Evolutionary conservation across 1,140 invertebrate species (phyloP).

Genomic region (Contarinia nasturtii): DNA sequence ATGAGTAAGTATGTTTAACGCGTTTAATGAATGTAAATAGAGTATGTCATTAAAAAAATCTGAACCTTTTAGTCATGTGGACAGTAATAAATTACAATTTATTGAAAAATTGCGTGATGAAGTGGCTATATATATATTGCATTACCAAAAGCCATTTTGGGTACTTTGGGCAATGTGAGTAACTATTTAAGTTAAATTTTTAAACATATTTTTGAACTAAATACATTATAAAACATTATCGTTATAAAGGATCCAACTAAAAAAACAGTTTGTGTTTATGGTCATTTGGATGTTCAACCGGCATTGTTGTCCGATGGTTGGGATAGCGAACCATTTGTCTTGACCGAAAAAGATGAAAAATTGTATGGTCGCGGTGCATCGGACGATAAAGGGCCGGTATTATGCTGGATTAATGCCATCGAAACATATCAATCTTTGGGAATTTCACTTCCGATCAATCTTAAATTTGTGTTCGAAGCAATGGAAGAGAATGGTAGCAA

Average conservation of each 20-base stretch:
- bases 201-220: too few species aligned
- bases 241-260: slow-evolving; percentile 49
- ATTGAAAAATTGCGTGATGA: slow-evolving; percentile 65
- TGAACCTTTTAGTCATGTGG: slow-evolving; percentile 40
- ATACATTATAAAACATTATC: too few species aligned
- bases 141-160: slow-evolving; percentile 80
- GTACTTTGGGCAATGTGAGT: slow-evolving; percentile 49
- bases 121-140: slow-evolving; percentile 66
- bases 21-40: too few species aligned
- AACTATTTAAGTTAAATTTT: too few species aligned
- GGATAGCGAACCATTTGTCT: slow-evolving; percentile 84
- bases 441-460: slow-evolving; percentile 66
- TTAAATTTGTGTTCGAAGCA: slow-evolving; percentile 95
- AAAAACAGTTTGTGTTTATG: slow-evolving; percentile 87
- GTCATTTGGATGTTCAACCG: slow-evolving; percentile 96
- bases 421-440: slow-evolving; percentile 64
- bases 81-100: slow-evolving; percentile 54
- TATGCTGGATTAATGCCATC: slow-evolving; percentile 89
- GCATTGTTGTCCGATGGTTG: slow-evolving; percentile 83
- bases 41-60: neutral
- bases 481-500: slow-evolving; percentile 98
- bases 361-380: slow-evolving; percentile 81
- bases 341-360: slow-evolving; percentile 78
- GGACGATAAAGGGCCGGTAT: slow-evolving; percentile 85
- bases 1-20: too few species aligned